A percentile compares a stretch with the other conserved stretches of the same genome.
Conservation (phyloP, 2,797 vertebrate species). For the Aythya fuligula region DNA sequence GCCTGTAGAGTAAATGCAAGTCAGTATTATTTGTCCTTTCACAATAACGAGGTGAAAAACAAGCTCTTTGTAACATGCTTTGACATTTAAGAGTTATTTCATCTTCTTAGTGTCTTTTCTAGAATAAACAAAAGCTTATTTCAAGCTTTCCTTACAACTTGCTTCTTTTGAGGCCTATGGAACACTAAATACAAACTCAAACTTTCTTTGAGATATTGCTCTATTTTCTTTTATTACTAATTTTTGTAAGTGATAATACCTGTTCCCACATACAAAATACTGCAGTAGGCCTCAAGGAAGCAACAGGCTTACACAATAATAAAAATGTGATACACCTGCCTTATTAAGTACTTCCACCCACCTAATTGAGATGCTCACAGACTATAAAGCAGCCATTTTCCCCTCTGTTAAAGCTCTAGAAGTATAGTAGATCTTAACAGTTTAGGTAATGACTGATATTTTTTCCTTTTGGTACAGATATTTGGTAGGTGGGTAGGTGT, state of each 20-base stretch:
- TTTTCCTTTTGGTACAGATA: neutral
- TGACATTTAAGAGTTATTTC: too few relatives aligned
- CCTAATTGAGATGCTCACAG: neutral
- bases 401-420: neutral
- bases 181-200: neutral
- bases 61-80: neutral
- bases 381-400: neutral
- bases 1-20: neutral
- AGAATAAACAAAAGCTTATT: neutral
- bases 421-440: neutral
- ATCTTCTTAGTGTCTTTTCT: neutral
- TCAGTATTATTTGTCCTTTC: neutral
- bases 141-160: neutral
- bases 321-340: neutral
- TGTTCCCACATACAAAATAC: neutral
- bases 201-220: neutral
- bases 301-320: neutral
- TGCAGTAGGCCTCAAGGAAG: neutral
- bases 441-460: neutral
- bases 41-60: neutral
- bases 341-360: neutral
- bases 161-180: neutral
- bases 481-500: neutral
- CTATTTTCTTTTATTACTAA: neutral
- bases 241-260: neutral